Percentiles rank a stretch among this genome's conserved stretches.
phyloP scores from a whole-genome alignment of 2,797 vertebrate genomes.

The Phaenicophaeus curvirostris region DNA sequence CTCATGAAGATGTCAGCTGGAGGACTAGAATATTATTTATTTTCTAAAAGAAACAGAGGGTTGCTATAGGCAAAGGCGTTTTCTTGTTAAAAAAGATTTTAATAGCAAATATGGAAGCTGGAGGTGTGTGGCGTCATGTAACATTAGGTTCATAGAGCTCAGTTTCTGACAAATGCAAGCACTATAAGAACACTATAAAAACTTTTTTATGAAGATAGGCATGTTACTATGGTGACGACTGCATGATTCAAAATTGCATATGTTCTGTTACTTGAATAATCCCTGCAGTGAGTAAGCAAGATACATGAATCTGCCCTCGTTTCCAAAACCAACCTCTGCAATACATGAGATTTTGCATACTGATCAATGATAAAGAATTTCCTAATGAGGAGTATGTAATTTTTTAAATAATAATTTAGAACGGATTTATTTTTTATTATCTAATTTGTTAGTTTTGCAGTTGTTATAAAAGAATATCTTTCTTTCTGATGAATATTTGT shows the following conservation, averaged over 20 bases:
- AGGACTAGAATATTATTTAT: not conserved
- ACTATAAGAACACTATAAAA: not conserved
- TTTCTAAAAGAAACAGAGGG: not conserved
- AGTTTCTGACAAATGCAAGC: not conserved
- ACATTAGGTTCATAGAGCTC: not conserved
- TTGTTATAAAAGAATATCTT: not conserved
- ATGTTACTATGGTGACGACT: constrained; percentile 23
- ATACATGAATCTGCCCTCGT: not conserved
- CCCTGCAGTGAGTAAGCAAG: not conserved
- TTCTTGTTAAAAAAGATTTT: not conserved
- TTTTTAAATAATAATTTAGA: not conserved
- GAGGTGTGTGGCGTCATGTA: not conserved
- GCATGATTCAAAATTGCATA: not conserved
- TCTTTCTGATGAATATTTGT: not conserved
- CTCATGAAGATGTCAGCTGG: not conserved
- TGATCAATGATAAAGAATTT: not conserved
- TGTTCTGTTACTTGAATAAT: not conserved
- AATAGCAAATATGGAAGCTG: not conserved
- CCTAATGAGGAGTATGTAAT: not conserved
- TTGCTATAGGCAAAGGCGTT: not conserved
- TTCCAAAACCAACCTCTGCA: not conserved
- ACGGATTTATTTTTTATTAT: not conserved
- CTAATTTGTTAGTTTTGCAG: not conserved
- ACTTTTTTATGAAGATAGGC: constrained; percentile 10
- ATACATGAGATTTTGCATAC: not conserved